Conservation (phyloP, 92 coral and sea anemone species). For the Hydrozoanthus gracilis region DNA sequence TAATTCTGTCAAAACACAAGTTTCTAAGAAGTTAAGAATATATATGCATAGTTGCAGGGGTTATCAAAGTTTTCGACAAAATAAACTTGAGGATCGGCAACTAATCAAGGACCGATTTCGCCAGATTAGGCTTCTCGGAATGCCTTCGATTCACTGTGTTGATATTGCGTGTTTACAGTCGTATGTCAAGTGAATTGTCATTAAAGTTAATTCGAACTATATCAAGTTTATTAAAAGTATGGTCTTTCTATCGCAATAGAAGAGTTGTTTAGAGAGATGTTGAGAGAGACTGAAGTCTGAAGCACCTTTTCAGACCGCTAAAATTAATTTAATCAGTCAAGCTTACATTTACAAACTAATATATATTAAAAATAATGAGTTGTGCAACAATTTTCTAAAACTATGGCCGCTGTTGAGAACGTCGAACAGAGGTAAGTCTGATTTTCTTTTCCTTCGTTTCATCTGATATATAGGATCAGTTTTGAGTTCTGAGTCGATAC, state of each 20-base stretch:
- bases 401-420: not conserved
- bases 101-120: not conserved
- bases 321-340: constrained; percentile 22
- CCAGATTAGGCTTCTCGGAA: not conserved
- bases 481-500: not conserved
- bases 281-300: not conserved
- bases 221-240: not conserved
- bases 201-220: not conserved
- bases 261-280: not conserved
- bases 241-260: not conserved
- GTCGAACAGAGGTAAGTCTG: not conserved
- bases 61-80: too few species aligned
- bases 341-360: not conserved
- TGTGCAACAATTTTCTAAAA: not conserved
- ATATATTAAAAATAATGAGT: not conserved
- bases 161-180: not conserved
- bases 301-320: not conserved
- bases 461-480: not conserved
- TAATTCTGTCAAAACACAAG: too few species aligned
- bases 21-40: too few species aligned
- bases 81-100: not conserved
- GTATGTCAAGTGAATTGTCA: not conserved
- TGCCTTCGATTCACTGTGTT: not conserved
- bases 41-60: too few species aligned
- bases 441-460: not conserved